Conservation (phyloP, 2,113 vertebrate species). For the Myrmecobius fasciatus region DNA sequence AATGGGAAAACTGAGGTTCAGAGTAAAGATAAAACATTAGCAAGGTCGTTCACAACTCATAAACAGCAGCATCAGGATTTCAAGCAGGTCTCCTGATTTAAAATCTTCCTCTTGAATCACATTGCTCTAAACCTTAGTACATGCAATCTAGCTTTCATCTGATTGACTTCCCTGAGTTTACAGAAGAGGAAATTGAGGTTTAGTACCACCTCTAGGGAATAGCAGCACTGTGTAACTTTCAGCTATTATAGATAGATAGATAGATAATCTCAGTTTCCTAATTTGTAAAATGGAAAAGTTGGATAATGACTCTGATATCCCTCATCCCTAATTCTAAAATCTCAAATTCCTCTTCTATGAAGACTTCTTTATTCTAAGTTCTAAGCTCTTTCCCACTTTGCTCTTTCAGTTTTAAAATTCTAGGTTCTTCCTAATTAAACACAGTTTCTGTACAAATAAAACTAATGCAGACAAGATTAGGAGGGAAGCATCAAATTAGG, state of each 20-base stretch:
- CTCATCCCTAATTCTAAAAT: not conserved
- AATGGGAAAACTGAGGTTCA: not conserved
- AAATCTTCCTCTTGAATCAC: not conserved
- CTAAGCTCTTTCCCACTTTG: not conserved
- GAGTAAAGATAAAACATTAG: not conserved
- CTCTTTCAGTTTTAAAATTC: not conserved
- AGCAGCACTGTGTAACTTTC: not conserved
- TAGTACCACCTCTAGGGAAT: not conserved
- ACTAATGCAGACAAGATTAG: too few relatives aligned
- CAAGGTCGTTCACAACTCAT: not conserved
- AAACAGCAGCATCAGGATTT: not conserved
- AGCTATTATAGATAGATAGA: not conserved
- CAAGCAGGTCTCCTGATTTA: not conserved
- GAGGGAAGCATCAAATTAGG: too few relatives aligned
- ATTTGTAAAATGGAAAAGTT: not conserved
- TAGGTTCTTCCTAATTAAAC: too few relatives aligned
- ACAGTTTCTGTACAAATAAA: too few relatives aligned
- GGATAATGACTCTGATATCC: not conserved
- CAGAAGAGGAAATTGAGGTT: not conserved
- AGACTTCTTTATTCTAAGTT: not conserved
- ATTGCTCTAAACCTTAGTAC: not conserved
- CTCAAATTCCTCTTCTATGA: not conserved
- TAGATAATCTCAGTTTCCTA: not conserved
- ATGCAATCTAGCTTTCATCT: too few relatives aligned
- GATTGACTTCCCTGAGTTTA: not conserved